phyloP scores from a whole-genome alignment of 2,113 vertebrate genomes.

The Ptychochromis oligacanthus region DNA sequence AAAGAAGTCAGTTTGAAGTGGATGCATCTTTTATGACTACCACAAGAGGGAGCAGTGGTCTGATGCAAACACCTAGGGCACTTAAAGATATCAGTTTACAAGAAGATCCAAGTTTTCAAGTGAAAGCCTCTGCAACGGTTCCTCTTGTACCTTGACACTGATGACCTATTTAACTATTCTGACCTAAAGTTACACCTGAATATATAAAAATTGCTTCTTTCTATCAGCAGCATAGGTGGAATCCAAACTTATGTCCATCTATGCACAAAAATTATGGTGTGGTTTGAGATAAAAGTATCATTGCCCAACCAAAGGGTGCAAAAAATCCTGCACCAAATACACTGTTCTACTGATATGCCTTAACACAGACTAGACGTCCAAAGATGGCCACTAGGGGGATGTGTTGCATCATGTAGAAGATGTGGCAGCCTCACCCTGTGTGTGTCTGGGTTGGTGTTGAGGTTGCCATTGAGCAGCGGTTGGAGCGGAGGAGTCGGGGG shows the following conservation, averaged over 20 bases:
- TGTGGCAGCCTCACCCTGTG: conserved; percentile 73
- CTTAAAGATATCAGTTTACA: background rate
- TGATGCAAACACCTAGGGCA: background rate
- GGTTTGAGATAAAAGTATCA: too few species aligned
- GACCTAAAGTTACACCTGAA: background rate
- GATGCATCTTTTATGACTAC: background rate
- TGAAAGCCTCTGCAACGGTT: background rate
- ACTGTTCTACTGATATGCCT: background rate
- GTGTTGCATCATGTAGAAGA: background rate
- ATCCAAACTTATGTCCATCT: background rate
- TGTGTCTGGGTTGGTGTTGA: conserved; percentile 64
- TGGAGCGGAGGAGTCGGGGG: conserved; percentile 29
- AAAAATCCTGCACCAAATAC: background rate
- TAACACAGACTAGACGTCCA: background rate
- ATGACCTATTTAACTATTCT: background rate
- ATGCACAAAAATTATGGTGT: too few species aligned
- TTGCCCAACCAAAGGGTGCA: background rate
- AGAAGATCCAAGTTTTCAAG: accelerated
- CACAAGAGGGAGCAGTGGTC: conserved; percentile 20
- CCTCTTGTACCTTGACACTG: background rate
- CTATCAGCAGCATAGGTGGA: background rate
- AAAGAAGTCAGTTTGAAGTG: background rate
- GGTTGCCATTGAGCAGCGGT: conserved; percentile 74
- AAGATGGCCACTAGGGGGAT: conserved; percentile 32
- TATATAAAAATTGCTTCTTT: background rate